phyloP scores from a whole-genome alignment of 2,797 vertebrate genomes.

The Phataginus tricuspis region DNA sequence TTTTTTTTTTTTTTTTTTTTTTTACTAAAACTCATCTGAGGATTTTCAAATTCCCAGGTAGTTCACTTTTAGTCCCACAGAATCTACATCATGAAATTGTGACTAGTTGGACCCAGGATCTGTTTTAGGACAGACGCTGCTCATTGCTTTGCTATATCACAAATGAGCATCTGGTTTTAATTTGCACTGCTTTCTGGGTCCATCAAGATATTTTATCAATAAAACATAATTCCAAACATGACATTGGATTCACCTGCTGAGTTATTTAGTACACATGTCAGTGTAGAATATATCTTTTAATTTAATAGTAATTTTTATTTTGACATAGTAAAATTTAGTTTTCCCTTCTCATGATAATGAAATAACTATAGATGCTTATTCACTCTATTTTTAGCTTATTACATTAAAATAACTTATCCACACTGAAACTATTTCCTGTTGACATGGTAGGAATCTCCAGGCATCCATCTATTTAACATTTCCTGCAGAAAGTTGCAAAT shows the following conservation, averaged over 20 bases:
- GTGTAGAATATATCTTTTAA: neutral
- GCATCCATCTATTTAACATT: neutral
- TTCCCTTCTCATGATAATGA: neutral
- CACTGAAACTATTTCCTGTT: neutral
- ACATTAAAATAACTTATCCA: neutral
- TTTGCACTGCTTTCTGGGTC: neutral
- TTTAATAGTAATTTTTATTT: neutral
- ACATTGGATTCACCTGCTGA: neutral
- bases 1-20: neutral
- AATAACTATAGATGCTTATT: neutral
- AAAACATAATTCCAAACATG: neutral
- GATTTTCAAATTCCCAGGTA: too few species aligned
- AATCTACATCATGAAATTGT: neutral
- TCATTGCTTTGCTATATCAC: neutral
- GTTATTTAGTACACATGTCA: neutral
- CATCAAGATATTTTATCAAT: neutral
- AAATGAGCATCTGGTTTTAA: neutral
- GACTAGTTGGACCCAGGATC: neutral
- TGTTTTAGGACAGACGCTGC: neutral
- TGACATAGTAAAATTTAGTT: neutral
- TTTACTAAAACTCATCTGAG: neutral
- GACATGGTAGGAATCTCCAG: fast-evolving
- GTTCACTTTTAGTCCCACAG: neutral
- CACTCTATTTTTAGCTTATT: neutral
- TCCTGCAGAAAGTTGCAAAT: neutral